Base-by-base conservation (phyloP, 30 jellyfish, hydroid and myxozoan genomes). In the Cassiopea andromeda region DNA sequence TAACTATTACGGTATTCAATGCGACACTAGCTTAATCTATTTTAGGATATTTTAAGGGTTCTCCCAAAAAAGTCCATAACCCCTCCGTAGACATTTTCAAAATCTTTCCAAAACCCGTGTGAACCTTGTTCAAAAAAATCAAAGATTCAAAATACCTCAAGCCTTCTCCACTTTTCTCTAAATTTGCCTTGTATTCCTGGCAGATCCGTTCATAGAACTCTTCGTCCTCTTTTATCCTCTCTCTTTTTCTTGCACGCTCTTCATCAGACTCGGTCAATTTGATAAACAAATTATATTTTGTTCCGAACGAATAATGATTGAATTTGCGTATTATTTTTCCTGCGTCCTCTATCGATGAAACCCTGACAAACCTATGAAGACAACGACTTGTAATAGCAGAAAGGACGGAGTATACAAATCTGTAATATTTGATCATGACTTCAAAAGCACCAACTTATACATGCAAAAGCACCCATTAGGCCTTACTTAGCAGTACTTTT, bases 291-390 rank as follows among this genome's bases (percentile, higher is more conserved):
- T 69, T 84, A 50, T 77, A 48, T 61, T 78, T 76, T 47, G 89
- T 87, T 27, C 98, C 98, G 77, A 87, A 93, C 15, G 88, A 84
- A 78, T 88, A 93, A 18, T 91, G 86, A 72, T 93, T 75, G 80
- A 61, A 93, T 19, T 84, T 83, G 47, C 58, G 12, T 6, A 93
- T 88, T 2, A 94, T 84, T 2, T 60, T 76, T 77, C 83, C 94
- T 49, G 98, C 98, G 44, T 83, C 94, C 69, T 82, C 72, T 38
- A 83, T 89, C 77, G 88, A 74, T 6, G 61, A 46, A 18, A 88
- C 93, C 58, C 88, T 49, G 44, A 83, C 98, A 82, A 93, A 93
- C 57, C 98, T 93, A 61, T 27, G 58, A 66, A 70, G 27, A 70
- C 49, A 43, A 19, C 3, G 54, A 27, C n/a, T 54, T 54, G 64